These are phyloP conservation scores for Drosophila merina DNA, from an alignment of 2,888 invertebrate genomes.

Conservation along the genomic window DNA sequence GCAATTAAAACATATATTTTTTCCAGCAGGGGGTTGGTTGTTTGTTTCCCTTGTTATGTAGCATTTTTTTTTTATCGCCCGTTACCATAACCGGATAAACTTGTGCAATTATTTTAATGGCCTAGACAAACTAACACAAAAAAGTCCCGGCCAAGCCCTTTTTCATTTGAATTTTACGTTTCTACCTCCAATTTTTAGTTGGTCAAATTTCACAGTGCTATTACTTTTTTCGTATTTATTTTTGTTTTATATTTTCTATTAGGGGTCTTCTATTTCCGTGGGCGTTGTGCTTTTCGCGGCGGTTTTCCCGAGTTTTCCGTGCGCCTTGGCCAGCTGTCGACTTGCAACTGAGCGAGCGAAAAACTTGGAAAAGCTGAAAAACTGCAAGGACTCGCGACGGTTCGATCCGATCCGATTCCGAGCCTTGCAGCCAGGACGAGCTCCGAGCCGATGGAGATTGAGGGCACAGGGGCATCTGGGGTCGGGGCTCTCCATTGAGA, in stretches of 20 bases:
- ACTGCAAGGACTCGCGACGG: constrained; percentile 58
- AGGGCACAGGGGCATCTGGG: constrained; percentile 3
- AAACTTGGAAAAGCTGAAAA: constrained; percentile 38
- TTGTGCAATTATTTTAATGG: constrained; percentile 36
- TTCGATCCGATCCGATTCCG: constrained; percentile 15
- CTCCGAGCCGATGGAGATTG: constrained; percentile 17
- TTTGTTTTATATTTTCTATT: constrained; percentile 6
- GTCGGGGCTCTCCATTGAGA: constrained; percentile 59
- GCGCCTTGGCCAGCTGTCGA: constrained; percentile 76
- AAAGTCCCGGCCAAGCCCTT: constrained; percentile 25
- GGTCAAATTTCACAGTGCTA: constrained; percentile 3
- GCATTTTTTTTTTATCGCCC: not conserved
- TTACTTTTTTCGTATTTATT: constrained; percentile 11
- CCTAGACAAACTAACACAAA: constrained; percentile 9
- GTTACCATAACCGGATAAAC: constrained; percentile 33
- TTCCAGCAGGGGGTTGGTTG: constrained; percentile 20
- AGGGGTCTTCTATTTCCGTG: constrained; percentile 6
- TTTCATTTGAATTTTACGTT: constrained; percentile 32
- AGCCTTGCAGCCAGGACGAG: constrained; percentile 43
- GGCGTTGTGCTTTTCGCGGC: constrained; percentile 7
- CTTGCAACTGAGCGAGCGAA: constrained; percentile 76
- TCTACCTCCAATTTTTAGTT: constrained; percentile 5
- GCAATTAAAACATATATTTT: constrained; percentile 43
- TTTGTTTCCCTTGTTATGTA: constrained; percentile 12
- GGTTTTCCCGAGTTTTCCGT: constrained; percentile 67